phyloP scores from a whole-genome alignment of 2,888 invertebrate genomes.

The Leptinotarsa rubiginosa region DNA sequence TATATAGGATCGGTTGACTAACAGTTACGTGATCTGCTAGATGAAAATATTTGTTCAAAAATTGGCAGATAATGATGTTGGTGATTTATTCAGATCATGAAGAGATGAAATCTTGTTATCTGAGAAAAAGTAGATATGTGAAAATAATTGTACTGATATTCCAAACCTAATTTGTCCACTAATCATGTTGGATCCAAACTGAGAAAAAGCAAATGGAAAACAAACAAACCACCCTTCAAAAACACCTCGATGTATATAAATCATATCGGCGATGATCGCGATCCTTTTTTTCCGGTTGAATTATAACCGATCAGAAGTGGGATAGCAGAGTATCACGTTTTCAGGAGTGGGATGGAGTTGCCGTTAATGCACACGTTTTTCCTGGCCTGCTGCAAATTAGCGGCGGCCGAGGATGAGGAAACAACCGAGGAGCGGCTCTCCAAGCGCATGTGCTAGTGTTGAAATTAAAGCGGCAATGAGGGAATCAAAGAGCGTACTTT shows the following conservation, averaged over 20 bases:
- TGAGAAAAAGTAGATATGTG: constrained; percentile 39
- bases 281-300: constrained; percentile 50
- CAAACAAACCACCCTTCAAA: constrained; percentile 55
- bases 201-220: constrained; percentile 48
- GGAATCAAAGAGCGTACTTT: constrained; percentile 68
- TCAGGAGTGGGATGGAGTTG: constrained; percentile 48
- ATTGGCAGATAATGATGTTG: constrained; percentile 22
- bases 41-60: no score
- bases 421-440: constrained; percentile 45
- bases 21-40: neutral
- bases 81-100: constrained; percentile 39
- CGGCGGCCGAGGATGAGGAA: constrained; percentile 56
- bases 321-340: constrained; percentile 42
- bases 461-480: constrained; percentile 66
- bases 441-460: constrained; percentile 60
- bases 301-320: constrained; percentile 49
- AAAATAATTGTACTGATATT: constrained; percentile 49
- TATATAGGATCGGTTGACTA: no score
- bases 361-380: constrained; percentile 55
- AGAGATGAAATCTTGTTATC: constrained; percentile 40
- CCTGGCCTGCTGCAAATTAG: constrained; percentile 58
- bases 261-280: constrained; percentile 52
- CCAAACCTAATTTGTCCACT: constrained; percentile 47
- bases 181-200: constrained; percentile 46
- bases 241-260: constrained; percentile 57